These are phyloP conservation scores for Marisa cornuarietis DNA, from an alignment of 1,140 invertebrate species.

Conservation along the genomic window DNA sequence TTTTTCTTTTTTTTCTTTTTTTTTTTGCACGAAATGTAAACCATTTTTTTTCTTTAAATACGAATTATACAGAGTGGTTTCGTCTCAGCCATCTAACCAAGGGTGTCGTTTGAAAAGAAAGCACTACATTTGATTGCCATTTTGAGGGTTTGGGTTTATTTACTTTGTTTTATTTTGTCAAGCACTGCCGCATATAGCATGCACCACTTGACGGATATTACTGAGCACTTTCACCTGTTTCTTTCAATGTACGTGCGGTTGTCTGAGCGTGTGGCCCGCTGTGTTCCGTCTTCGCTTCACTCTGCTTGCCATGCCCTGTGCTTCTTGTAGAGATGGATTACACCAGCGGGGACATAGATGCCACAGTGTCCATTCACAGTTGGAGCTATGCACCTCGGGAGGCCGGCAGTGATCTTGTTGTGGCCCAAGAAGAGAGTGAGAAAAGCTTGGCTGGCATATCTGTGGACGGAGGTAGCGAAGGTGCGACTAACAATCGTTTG, in stretches of 20 bases:
- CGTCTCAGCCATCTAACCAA: too few relatives aligned
- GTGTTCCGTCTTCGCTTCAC: neutral
- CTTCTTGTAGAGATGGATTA: conserved; percentile 47
- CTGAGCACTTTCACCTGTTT: too few relatives aligned
- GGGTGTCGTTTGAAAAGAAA: too few relatives aligned
- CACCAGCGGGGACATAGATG: conserved; percentile 49
- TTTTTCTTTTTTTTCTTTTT: neutral
- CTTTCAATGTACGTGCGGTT: neutral
- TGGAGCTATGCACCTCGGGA: conserved; percentile 45
- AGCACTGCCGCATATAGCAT: too few relatives aligned
- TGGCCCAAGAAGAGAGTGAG: conserved; percentile 30
- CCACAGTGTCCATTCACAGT: conserved; percentile 49
- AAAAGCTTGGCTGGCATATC: conserved; percentile 36
- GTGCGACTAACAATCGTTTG: too few relatives aligned
- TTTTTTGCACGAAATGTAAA: neutral
- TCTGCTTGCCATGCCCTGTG: neutral
- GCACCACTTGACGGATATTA: too few relatives aligned
- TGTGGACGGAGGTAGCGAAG: conserved; percentile 21
- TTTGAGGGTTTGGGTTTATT: too few relatives aligned
- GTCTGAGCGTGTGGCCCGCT: conserved; percentile 13
- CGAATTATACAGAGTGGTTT: neutral
- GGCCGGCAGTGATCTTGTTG: conserved; percentile 24
- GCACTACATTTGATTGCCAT: too few relatives aligned
- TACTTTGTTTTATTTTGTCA: too few relatives aligned
- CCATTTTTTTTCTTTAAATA: neutral